These are phyloP conservation scores for Empis stercorea DNA, from an alignment of 2,888 invertebrate species.

Conservation along the genomic window DNA sequence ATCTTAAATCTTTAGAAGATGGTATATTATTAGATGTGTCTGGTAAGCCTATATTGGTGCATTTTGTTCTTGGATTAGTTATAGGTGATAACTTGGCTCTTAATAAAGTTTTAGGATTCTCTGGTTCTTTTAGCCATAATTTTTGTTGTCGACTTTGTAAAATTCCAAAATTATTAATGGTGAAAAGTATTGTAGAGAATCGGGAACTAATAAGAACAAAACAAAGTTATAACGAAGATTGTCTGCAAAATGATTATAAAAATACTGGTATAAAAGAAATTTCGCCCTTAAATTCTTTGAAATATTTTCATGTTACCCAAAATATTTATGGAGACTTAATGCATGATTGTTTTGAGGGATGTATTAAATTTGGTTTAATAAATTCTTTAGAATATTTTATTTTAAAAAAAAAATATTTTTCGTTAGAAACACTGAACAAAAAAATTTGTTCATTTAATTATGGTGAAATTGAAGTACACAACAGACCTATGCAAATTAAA, in stretches of 20 bases:
- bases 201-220: background rate
- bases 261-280: slow-evolving; percentile 1
- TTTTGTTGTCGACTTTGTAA: background rate
- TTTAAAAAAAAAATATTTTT: background rate
- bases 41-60: background rate
- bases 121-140: background rate
- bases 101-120: background rate
- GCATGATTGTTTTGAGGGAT: slow-evolving; percentile 3
- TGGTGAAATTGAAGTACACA: background rate
- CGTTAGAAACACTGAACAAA: background rate
- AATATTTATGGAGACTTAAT: slow-evolving; percentile 1
- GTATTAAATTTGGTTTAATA: slow-evolving; percentile 1
- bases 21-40: background rate
- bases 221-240: background rate
- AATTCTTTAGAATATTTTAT: background rate
- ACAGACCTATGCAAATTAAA: background rate
- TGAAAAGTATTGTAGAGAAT: background rate
- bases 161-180: background rate
- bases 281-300: background rate
- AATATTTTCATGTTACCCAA: background rate
- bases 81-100: background rate
- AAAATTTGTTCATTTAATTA: background rate
- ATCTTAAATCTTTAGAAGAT: background rate
- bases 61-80: background rate
- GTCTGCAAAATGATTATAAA: background rate